A percentile compares a stretch with the other conserved stretches of the same genome.
Conservation (phyloP, 2,113 vertebrate species). For the Merops nubicus region DNA sequence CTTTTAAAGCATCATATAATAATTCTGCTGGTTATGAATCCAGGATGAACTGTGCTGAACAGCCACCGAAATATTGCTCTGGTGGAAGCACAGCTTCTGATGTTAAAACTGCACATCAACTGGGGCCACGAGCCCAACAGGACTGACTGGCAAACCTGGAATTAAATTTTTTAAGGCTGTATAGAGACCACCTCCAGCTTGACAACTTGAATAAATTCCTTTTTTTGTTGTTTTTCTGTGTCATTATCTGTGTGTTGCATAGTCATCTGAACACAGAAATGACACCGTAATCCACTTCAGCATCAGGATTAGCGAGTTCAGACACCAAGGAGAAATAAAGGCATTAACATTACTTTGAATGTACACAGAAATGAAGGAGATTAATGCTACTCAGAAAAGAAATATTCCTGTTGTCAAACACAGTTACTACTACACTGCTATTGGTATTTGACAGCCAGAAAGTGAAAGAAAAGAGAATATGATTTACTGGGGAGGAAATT, state of each 20-base stretch:
- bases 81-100: neutral
- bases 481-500: neutral
- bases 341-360: neutral
- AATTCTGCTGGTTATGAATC: neutral
- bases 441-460: neutral
- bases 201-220: neutral
- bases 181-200: neutral
- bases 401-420: neutral
- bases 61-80: neutral
- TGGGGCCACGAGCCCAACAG: neutral
- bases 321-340: constrained; percentile 23
- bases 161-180: constrained; percentile 2
- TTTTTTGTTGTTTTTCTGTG: neutral
- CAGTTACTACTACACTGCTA: neutral
- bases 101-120: accelerated
- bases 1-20: neutral
- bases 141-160: neutral
- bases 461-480: accelerated
- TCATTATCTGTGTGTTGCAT: neutral
- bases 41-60: neutral
- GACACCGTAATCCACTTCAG: constrained; percentile 7
- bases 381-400: neutral
- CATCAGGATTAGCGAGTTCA: neutral
- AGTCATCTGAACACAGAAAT: neutral
- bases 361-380: neutral